Evolutionary conservation across 35 echinoderm and acorn worm genomes (phyloP).

Genomic region (Strongylocentrotus purpuratus): DNA sequence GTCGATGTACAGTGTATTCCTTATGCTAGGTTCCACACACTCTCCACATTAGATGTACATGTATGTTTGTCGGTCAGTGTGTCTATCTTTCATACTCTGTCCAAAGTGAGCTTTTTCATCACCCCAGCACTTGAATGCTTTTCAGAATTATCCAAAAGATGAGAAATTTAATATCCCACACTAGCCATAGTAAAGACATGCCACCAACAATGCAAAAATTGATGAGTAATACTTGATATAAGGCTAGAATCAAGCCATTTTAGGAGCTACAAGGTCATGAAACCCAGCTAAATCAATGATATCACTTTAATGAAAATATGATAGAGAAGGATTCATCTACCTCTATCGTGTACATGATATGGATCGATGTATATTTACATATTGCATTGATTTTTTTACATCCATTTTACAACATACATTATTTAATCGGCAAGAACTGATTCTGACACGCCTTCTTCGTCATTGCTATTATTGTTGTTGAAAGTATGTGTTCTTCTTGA

Average conservation of each 20-base stretch:
- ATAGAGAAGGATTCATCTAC: background rate
- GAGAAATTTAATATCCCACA: too few relatives aligned
- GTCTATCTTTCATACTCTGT: background rate
- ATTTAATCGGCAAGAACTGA: background rate
- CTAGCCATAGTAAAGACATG: background rate
- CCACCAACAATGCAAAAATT: background rate
- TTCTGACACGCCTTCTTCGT: background rate
- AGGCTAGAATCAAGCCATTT: background rate
- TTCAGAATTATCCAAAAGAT: too few relatives aligned
- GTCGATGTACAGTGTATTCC: background rate
- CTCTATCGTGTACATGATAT: background rate
- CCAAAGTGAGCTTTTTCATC: too few relatives aligned
- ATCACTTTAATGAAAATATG: background rate
- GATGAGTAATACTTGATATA: background rate
- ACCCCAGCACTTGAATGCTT: too few relatives aligned
- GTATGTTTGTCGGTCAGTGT: background rate
- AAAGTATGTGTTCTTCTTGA: too few relatives aligned
- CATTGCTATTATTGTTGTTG: too few relatives aligned
- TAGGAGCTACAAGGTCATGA: background rate
- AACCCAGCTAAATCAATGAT: background rate
- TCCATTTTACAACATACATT: background rate
- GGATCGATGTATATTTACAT: background rate
- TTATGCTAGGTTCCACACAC: background rate
- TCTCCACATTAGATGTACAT: background rate
- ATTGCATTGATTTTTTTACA: background rate